These are phyloP conservation scores for Poecilia wingei DNA, from an alignment of 2,797 vertebrate genomes.

Conservation along the genomic window DNA sequence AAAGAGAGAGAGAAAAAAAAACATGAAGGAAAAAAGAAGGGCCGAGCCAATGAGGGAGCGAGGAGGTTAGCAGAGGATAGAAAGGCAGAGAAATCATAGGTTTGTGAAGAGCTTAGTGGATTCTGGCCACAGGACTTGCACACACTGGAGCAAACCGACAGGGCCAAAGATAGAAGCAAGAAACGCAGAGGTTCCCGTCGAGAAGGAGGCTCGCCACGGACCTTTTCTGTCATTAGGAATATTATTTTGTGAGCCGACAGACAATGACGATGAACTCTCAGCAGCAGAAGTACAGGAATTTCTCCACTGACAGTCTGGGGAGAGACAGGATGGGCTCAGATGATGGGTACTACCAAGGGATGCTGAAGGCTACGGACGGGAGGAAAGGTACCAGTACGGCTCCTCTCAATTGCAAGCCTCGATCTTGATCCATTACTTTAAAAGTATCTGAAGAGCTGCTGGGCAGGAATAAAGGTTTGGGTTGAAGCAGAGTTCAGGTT, in stretches of 20 bases:
- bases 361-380: conserved; percentile 82
- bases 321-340: conserved; percentile 79
- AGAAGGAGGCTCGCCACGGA: conserved; percentile 12
- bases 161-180: conserved; percentile 34
- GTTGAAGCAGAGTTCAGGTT: neutral
- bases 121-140: conserved; percentile 50
- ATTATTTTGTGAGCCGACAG: conserved; percentile 30
- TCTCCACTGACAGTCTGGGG: conserved; percentile 71
- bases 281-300: conserved; percentile 77
- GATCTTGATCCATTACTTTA: conserved; percentile 10
- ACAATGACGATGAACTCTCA: conserved; percentile 69
- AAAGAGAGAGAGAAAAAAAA: conserved; percentile 13
- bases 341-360: conserved; percentile 81
- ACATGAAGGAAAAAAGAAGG: conserved; percentile 40
- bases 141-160: conserved; percentile 33
- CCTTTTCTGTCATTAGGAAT: conserved; percentile 41
- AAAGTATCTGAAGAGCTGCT: conserved; percentile 1
- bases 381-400: conserved; percentile 80
- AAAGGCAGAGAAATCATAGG: conserved; percentile 63
- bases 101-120: conserved; percentile 55
- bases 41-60: conserved; percentile 57
- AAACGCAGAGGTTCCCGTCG: conserved; percentile 14
- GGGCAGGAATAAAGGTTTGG: conserved; percentile 1
- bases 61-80: conserved; percentile 55
- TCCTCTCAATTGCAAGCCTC: conserved; percentile 18